A percentile compares a stretch with the other conserved stretches of the same genome.
These are phyloP conservation scores for Proisotoma minuta DNA, from an alignment of 2,888 invertebrate species.

Conservation along the genomic window DNA sequence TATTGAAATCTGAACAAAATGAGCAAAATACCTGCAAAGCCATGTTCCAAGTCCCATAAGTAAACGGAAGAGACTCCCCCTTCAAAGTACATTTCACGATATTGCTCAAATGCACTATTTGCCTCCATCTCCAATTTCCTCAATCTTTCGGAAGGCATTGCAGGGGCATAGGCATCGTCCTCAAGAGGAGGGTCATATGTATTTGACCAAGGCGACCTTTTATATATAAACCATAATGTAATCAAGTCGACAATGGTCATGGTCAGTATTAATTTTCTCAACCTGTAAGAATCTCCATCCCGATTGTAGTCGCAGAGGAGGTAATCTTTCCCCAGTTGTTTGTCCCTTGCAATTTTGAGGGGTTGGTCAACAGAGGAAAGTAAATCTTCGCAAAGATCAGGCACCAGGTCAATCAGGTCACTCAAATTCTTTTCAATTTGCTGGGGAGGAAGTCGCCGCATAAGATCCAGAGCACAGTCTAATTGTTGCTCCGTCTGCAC, in stretches of 20 bases:
- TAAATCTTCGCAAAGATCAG: conserved; percentile 91
- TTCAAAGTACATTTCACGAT: conserved; percentile 98
- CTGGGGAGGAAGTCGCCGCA: conserved; percentile 97
- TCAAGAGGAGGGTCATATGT: conserved; percentile 95
- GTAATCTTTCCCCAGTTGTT: conserved; percentile 92
- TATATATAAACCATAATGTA: conserved; percentile 18
- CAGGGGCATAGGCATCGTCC: conserved; percentile 65
- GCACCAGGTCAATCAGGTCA: conserved; percentile 95
- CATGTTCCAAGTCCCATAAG: conserved; percentile 97
- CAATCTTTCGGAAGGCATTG: conserved; percentile 93
- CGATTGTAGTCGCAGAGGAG: conserved; percentile 98
- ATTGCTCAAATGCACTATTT: conserved; percentile 97
- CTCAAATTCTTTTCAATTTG: conserved; percentile 97
- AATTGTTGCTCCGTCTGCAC: conserved; percentile 88
- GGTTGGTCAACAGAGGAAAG: conserved; percentile 97
- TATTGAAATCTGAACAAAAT: too few species aligned
- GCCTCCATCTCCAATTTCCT: conserved; percentile 95
- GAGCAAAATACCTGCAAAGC: conserved; percentile 73
- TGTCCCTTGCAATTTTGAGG: conserved; percentile 88
- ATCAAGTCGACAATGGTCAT: neutral
- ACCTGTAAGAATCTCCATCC: conserved; percentile 96
- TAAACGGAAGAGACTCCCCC: conserved; percentile 99
- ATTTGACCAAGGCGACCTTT: conserved; percentile 96
- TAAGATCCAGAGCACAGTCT: conserved; percentile 97
- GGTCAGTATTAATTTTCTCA: conserved; percentile 34